Evolutionary conservation across 2,797 vertebrate species (phyloP).

Genomic region (Naso thynnoides): DNA sequence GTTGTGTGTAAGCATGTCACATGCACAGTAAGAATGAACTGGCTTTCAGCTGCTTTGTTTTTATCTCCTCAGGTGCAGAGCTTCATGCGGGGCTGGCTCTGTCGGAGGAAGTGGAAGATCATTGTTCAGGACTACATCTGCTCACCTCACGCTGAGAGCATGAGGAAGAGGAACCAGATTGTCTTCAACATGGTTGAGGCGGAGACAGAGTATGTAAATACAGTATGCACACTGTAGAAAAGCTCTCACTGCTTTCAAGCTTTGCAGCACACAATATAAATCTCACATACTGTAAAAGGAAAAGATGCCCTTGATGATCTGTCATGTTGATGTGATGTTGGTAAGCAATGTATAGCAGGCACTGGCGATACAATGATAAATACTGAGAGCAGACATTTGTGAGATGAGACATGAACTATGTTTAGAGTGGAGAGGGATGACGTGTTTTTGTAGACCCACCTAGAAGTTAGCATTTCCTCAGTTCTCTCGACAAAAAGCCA

Average conservation of each 20-base stretch:
- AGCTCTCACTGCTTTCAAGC: constrained; percentile 2
- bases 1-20: not conserved
- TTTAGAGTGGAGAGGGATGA: no score
- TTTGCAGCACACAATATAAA: not conserved
- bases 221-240: constrained; percentile 15
- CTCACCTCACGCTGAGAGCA: constrained; percentile 96
- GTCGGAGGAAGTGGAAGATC: constrained; percentile 96
- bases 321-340: no score
- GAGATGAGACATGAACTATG: no score
- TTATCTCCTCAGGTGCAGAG: constrained; percentile 89
- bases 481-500: no score
- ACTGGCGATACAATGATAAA: no score
- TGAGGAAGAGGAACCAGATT: constrained; percentile 97
- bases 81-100: constrained; percentile 96
- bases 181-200: constrained; percentile 98
- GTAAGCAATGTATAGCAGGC: no score
- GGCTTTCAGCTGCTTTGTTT: constrained; percentile 7
- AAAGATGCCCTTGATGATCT: no score
- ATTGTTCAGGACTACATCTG: constrained; percentile 98
- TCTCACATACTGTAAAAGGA: not conserved
- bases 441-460: no score
- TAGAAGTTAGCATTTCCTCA: no score
- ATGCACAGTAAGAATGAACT: not conserved
- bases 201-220: constrained; percentile 87
- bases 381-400: no score